Conservation (phyloP, 2,113 vertebrate species). For the Triplophysa siluroides region DNA sequence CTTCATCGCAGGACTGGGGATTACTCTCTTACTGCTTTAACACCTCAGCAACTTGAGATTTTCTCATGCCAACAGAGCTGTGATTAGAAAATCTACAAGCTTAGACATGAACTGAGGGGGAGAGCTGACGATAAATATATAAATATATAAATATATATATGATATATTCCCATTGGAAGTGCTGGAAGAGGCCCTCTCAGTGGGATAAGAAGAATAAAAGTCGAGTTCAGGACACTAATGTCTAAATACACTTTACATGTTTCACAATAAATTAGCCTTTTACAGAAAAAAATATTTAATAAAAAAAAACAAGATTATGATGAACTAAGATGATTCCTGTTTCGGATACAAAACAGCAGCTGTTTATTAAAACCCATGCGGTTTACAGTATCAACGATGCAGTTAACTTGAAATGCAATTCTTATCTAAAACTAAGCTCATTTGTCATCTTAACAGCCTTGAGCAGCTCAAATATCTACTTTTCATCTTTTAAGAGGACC, state of each 20-base stretch:
- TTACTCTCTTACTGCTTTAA: not conserved
- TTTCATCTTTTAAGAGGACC: not conserved
- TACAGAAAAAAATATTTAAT: too few species aligned
- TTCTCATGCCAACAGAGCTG: slow-evolving; percentile 19
- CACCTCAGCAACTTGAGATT: slow-evolving; percentile 3
- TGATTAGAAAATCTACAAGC: slow-evolving; percentile 20
- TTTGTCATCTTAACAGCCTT: not conserved
- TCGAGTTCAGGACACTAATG: not conserved
- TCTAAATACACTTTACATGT: not conserved
- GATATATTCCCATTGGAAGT: not conserved
- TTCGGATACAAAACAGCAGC: not conserved
- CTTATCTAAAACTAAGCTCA: slow-evolving; percentile 3
- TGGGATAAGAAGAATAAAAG: not conserved
- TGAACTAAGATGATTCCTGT: too few species aligned
- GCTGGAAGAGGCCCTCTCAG: not conserved
- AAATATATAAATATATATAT: not conserved
- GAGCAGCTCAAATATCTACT: not conserved
- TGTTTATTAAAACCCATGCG: not conserved
- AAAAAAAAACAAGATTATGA: too few species aligned
- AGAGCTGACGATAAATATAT: not conserved
- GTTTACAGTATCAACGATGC: not conserved
- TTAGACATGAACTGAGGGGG: not conserved
- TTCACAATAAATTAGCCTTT: not conserved
- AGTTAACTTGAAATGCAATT: not conserved
- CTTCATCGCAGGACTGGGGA: slow-evolving; percentile 36